phyloP scores from a whole-genome alignment of 2,888 invertebrate species.

The Hecatera dysodea region DNA sequence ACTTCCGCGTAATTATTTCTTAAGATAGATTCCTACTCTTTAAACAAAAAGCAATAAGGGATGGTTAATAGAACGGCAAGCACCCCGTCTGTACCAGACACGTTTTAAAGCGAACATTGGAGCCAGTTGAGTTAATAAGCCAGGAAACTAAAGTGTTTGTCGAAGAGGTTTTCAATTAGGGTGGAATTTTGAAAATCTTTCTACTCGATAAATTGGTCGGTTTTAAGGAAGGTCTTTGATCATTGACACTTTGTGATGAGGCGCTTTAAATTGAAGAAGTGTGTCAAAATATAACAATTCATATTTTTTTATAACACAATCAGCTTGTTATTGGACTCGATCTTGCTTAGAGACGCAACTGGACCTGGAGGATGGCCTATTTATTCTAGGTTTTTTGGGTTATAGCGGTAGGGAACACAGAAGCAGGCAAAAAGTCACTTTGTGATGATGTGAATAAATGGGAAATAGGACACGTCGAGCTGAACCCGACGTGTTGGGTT shows the following conservation, averaged over 20 bases:
- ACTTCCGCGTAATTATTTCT: constrained; percentile 73
- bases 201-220: constrained; percentile 17
- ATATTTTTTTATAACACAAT: too few relatives aligned
- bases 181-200: constrained; percentile 43
- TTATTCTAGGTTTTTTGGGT: neutral
- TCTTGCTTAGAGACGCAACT: too few relatives aligned
- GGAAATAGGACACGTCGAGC: neutral
- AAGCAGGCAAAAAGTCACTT: neutral
- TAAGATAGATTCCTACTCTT: constrained; percentile 66
- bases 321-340: too few relatives aligned
- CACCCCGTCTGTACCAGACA: constrained; percentile 50
- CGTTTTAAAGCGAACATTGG: constrained; percentile 56
- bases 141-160: constrained; percentile 40
- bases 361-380: neutral
- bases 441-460: neutral
- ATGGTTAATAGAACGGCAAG: constrained; percentile 67
- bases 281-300: neutral
- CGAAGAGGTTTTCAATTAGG: constrained; percentile 47
- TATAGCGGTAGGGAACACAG: too few relatives aligned
- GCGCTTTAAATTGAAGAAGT: neutral
- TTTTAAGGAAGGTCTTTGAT: constrained; percentile 1
- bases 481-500: neutral
- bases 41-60: constrained; percentile 67
- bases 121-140: constrained; percentile 52
- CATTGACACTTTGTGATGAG: neutral